Percentiles rank a stretch among this genome's conserved stretches.
Evolutionary conservation across 2,113 vertebrate species (phyloP).

Genomic region (Mobula birostris): DNA sequence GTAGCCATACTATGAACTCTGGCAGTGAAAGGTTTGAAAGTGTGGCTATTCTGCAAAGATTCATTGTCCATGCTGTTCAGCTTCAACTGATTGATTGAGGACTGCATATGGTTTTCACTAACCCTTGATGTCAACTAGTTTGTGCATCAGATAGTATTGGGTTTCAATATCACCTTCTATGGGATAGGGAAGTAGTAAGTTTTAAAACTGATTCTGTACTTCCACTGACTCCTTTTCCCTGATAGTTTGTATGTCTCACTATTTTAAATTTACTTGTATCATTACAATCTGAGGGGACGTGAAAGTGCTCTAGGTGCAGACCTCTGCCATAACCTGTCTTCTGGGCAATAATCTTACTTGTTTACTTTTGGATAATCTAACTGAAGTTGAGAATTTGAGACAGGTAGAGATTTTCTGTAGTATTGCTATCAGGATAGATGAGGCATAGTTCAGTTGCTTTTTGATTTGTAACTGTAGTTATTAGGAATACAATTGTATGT

Average conservation of each 20-base stretch:
- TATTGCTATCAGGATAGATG: neutral
- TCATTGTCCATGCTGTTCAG: neutral
- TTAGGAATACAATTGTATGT: neutral
- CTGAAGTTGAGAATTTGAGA: constrained; percentile 13
- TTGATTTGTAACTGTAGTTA: neutral
- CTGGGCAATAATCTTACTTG: neutral
- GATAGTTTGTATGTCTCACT: neutral
- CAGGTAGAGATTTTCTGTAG: neutral
- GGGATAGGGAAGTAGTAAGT: neutral
- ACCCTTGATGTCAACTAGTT: neutral
- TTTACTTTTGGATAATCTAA: neutral
- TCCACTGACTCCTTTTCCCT: neutral
- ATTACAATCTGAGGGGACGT: neutral
- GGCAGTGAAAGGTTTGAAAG: neutral
- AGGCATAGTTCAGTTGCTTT: neutral
- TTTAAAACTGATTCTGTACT: neutral
- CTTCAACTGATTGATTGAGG: neutral
- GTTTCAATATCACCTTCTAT: neutral
- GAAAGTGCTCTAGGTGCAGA: neutral
- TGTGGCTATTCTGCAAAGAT: neutral
- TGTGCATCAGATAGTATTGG: neutral
- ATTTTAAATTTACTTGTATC: neutral
- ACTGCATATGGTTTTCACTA: neutral
- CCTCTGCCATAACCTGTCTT: neutral
- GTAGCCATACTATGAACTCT: neutral